Evolutionary conservation across 2,888 invertebrate species (phyloP).

Genomic region (Napeogenes sylphis): DNA sequence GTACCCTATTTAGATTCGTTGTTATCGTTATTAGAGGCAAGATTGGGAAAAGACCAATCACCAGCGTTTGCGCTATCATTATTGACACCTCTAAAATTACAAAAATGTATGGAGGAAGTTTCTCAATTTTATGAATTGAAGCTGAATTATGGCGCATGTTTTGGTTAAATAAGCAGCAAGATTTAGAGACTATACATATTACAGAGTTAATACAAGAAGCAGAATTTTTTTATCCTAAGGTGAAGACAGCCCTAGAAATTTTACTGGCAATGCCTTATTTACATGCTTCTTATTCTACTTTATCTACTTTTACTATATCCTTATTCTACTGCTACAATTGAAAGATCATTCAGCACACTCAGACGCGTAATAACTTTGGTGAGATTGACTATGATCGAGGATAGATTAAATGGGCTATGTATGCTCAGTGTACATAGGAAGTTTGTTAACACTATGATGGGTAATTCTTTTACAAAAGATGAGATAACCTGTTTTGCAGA

Average conservation of each 20-base stretch:
- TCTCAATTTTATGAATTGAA: not conserved
- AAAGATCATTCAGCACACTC: not conserved
- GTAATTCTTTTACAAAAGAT: no score
- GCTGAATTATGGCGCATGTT: not conserved
- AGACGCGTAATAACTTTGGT: not conserved
- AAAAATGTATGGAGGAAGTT: no score
- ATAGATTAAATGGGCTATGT: no score
- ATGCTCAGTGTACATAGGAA: no score
- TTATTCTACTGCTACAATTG: not conserved
- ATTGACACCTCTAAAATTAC: not conserved
- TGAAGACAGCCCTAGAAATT: not conserved
- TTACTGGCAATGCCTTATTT: no score
- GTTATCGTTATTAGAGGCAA: not conserved
- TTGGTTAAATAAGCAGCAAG: not conserved
- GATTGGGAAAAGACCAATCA: not conserved
- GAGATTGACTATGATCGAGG: not conserved
- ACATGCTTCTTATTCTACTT: not conserved
- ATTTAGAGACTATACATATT: no score
- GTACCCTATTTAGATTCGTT: not conserved
- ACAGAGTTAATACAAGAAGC: no score
- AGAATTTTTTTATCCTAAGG: not conserved
- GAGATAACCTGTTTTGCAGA: no score
- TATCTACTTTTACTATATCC: not conserved
- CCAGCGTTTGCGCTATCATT: not conserved
- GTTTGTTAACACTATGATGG: no score